Percentiles rank a stretch among this genome's conserved stretches.
Evolutionary conservation across 1,140 invertebrate genomes (phyloP).

Genomic region (Leptestheria dahalacensis): DNA sequence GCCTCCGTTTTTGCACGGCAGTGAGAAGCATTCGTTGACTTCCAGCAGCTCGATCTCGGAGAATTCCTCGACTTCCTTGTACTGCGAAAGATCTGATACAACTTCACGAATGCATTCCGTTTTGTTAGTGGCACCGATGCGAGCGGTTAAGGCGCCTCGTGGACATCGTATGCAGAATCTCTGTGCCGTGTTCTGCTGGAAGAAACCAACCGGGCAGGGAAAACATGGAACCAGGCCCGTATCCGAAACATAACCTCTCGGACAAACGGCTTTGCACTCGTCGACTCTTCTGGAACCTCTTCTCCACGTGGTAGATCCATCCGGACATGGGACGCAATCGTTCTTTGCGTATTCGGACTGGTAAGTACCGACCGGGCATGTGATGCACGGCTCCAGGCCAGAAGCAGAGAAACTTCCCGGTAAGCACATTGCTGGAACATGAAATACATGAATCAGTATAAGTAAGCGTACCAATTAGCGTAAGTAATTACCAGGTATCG

Average conservation of each 20-base stretch:
- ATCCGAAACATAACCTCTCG: conserved; percentile 30
- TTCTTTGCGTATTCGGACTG: conserved; percentile 41
- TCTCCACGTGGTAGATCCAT: conserved; percentile 35
- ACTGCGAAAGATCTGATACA: not conserved
- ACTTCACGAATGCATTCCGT: conserved; percentile 15
- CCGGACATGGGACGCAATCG: conserved; percentile 38
- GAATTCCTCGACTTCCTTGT: conserved; percentile 9
- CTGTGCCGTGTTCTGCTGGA: conserved; percentile 30
- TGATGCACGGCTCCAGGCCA: conserved; percentile 39
- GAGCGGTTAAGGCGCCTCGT: conserved; percentile 19
- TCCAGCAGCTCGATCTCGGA: conserved; percentile 4
- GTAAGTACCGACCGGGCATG: conserved; percentile 42
- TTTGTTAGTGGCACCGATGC: conserved; percentile 22
- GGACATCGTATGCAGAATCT: conserved; percentile 31
- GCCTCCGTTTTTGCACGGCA: conserved; percentile 21
- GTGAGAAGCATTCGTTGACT: conserved; percentile 24
- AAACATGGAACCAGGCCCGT: conserved; percentile 34
- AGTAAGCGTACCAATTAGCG: not conserved
- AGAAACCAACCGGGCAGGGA: conserved; percentile 33
- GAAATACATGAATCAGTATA: too few species aligned
- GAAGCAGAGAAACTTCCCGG: conserved; percentile 34
- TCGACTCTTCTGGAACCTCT: conserved; percentile 30
- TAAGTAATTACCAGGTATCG: too few species aligned
- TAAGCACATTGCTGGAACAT: conserved; percentile 31
- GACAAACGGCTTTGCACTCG: conserved; percentile 36